Percentiles rank a stretch among this genome's conserved stretches.
Conservation (phyloP, 2,113 vertebrate genomes). For the Bubo blakistoni region DNA sequence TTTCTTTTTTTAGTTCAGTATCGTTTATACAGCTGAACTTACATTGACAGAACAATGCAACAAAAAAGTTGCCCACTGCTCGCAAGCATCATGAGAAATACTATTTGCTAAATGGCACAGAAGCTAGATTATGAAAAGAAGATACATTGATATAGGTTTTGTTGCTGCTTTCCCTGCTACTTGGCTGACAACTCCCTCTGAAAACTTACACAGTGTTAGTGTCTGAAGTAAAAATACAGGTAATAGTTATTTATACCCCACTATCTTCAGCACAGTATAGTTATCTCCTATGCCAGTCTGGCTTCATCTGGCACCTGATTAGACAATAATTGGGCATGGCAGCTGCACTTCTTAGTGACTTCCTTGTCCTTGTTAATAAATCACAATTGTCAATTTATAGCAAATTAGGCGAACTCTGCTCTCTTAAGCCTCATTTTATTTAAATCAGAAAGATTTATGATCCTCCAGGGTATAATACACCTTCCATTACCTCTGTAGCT, state of each 20-base stretch:
- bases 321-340: slow-evolving; percentile 35
- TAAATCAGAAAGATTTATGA: slow-evolving; percentile 60
- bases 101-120: background rate
- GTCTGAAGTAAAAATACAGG: background rate
- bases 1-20: background rate
- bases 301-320: slow-evolving; percentile 15
- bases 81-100: background rate
- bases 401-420: slow-evolving; percentile 51
- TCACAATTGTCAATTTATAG: slow-evolving; percentile 42
- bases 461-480: slow-evolving; percentile 12
- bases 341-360: slow-evolving; percentile 60
- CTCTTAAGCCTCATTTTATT: slow-evolving; percentile 65
- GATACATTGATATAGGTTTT: background rate
- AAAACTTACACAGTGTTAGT: background rate
- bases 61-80: background rate
- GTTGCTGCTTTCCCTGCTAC: background rate
- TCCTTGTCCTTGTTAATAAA: slow-evolving; percentile 67
- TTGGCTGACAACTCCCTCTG: background rate
- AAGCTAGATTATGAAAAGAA: background rate
- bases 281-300: background rate
- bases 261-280: background rate
- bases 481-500: slow-evolving; percentile 42
- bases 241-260: background rate
- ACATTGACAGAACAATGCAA: background rate
- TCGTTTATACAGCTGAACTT: background rate